Evolutionary conservation across 1,140 invertebrate genomes (phyloP).

Genomic region (Saccostrea echinata): DNA sequence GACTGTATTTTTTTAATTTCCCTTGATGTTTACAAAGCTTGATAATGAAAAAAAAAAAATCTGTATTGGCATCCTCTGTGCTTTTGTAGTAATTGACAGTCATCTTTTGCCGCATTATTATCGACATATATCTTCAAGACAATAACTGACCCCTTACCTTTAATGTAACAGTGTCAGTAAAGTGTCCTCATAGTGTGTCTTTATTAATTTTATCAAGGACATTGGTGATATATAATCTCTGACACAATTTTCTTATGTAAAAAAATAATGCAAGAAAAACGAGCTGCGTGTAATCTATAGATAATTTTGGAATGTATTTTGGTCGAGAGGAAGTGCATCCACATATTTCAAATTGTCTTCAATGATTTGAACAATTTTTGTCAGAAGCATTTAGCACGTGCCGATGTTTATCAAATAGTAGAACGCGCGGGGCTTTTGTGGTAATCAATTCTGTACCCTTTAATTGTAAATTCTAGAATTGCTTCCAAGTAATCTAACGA

Average conservation of each 20-base stretch:
- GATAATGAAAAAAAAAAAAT: background rate
- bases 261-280: background rate
- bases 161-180: background rate
- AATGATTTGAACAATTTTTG: conserved; percentile 8
- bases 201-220: background rate
- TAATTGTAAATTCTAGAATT: conserved; percentile 68
- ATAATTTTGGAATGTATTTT: conserved; percentile 15
- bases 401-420: conserved; percentile 55
- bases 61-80: background rate
- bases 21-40: background rate
- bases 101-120: background rate
- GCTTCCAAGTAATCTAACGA: conserved; percentile 69
- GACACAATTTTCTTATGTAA: background rate
- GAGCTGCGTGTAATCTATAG: background rate
- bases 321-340: background rate
- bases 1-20: background rate
- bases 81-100: background rate
- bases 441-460: conserved; percentile 65
- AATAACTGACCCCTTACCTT: background rate
- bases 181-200: background rate
- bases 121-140: background rate
- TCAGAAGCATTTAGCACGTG: conserved; percentile 27
- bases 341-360: conserved; percentile 24
- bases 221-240: background rate
- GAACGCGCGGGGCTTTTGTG: conserved; percentile 59